Evolutionary conservation across 1,140 invertebrate species (phyloP).

Genomic region (Lamellibrachia luymesi): DNA sequence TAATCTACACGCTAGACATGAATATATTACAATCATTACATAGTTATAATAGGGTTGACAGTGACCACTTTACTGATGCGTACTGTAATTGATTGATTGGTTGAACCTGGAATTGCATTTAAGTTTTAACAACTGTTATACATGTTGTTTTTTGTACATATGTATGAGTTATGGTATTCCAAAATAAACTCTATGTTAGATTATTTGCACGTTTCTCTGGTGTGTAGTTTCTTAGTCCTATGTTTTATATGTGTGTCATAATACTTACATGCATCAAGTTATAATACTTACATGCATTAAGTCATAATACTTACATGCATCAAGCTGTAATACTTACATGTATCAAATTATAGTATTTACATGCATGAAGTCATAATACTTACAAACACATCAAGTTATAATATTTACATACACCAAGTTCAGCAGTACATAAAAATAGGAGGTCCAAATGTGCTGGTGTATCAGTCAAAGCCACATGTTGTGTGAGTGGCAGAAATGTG

Average conservation of each 20-base stretch:
- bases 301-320: background rate
- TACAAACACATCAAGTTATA: background rate
- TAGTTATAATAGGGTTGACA: too few species aligned
- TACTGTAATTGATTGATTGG: too few species aligned
- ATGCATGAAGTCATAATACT: background rate
- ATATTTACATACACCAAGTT: background rate
- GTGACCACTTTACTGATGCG: too few species aligned
- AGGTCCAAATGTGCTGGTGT: background rate
- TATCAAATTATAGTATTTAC: too few species aligned
- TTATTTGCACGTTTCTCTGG: background rate
- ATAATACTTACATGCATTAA: background rate
- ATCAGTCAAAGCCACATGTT: background rate
- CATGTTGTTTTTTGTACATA: too few species aligned
- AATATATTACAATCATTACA: too few species aligned
- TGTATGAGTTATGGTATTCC: too few species aligned
- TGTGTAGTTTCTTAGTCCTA: background rate
- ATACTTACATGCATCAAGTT: background rate
- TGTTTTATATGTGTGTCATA: background rate
- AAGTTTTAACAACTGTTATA: too few species aligned
- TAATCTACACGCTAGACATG: too few species aligned
- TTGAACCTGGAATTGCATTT: too few species aligned
- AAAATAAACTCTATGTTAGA: too few species aligned
- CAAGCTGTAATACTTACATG: background rate
- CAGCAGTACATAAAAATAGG: background rate
- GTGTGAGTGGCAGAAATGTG: background rate